Evolutionary conservation across 1,140 invertebrate genomes (phyloP).

Genomic region (Eumaeus atala): DNA sequence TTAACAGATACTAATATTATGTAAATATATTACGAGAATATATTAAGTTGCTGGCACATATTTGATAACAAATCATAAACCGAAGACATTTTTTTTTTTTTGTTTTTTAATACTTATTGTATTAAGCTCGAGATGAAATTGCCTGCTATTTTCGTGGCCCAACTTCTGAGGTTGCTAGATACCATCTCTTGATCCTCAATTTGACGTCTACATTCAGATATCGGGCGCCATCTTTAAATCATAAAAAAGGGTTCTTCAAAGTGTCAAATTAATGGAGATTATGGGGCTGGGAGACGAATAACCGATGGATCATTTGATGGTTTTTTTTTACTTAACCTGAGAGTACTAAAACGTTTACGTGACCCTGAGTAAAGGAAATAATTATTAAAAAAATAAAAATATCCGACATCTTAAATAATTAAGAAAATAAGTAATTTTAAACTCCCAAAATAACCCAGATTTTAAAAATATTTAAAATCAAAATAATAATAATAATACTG

Average conservation of each 20-base stretch:
- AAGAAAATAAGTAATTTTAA: too few species aligned
- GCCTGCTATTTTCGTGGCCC: slow-evolving; percentile 23
- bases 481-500: too few species aligned
- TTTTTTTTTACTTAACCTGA: neutral
- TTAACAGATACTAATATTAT: too few species aligned
- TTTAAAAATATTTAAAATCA: too few species aligned
- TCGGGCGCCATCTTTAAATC: slow-evolving; percentile 33
- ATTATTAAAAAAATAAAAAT: too few species aligned
- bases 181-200: slow-evolving; percentile 27
- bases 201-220: slow-evolving; percentile 37
- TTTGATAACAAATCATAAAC: neutral
- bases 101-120: neutral
- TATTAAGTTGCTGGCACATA: slow-evolving; percentile 1
- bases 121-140: neutral
- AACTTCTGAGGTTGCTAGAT: slow-evolving; percentile 25
- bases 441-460: too few species aligned
- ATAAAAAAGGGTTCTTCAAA: slow-evolving; percentile 24
- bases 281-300: slow-evolving; percentile 10
- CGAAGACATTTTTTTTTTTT: neutral
- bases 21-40: too few species aligned
- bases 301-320: slow-evolving; percentile 17
- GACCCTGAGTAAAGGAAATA: too few species aligned
- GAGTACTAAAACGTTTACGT: too few species aligned
- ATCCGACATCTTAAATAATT: too few species aligned
- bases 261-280: slow-evolving; percentile 28